Base-by-base conservation (phyloP, 2,113 vertebrate genomes). In the Martes martes region DNA sequence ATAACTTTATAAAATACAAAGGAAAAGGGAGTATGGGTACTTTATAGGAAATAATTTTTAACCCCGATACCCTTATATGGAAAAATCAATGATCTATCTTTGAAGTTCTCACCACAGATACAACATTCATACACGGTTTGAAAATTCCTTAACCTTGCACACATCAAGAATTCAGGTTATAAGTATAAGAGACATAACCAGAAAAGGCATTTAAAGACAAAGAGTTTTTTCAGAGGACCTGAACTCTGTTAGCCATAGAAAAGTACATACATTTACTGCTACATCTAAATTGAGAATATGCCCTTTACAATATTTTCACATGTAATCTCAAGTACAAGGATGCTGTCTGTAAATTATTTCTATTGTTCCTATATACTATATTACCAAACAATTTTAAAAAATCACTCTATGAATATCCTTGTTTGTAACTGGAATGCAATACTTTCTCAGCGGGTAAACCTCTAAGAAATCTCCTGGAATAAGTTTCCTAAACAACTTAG, bases 41-140 rank as follows among this genome's bases (percentile, higher is more conserved):
- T 91, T 87, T 31, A 11, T n/a, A 79, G 52, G 31, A 90, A 87
- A 55, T 80, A 79, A 52, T 57, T 84, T 96, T 95, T 88, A 94
- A 83, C 23, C 15, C 31, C 42, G 21, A 83, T 7, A 86, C n/a
- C 3, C 4, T 96, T 52, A 83, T 8, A 61, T 42, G 7, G 91
- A 63, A 94, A 83, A 83, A 69, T 74, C 47, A 86, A 88, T 93
- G 23, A 82, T n/a, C 15, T 39, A 57, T 11, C 73, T 95, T 92
- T 86, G 57, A 33, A 79, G 57, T 76, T 96, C 47, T 59, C 28
- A 67, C 26, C 55, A 85, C 21, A 74, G 26, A 89, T 78, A 91
- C 14, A 84, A 47, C 39, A 28, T 65, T 93, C 52, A 81, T 21
- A 65, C 15, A 39, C 21, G n/a, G 80, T 82, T 86, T 55, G 23